Evolutionary conservation across 1,140 invertebrate genomes (phyloP).

Genomic region (Myzus persicae): DNA sequence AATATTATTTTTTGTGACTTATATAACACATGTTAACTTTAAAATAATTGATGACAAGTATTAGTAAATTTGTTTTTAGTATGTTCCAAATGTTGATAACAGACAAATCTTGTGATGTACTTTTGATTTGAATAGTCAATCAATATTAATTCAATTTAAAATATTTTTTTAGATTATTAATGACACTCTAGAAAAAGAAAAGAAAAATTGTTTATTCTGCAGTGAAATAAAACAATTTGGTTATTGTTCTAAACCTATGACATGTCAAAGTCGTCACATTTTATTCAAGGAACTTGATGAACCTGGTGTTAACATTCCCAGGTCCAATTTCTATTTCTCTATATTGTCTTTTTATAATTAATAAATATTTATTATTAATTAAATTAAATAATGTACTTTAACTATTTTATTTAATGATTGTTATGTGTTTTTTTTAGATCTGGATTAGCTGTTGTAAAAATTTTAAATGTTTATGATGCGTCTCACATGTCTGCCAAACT

Average conservation of each 20-base stretch:
- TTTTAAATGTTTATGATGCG: constrained; percentile 45
- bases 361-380: too few relatives aligned
- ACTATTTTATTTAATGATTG: background rate
- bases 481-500: constrained; percentile 46
- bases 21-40: background rate
- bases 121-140: background rate
- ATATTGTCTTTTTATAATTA: background rate
- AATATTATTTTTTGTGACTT: background rate
- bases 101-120: background rate
- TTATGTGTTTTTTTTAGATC: constrained; percentile 14
- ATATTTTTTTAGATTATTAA: background rate
- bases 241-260: background rate
- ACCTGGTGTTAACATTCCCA: constrained; percentile 35
- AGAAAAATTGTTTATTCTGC: constrained; percentile 4
- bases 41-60: background rate
- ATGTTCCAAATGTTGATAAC: background rate
- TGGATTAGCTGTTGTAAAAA: constrained; percentile 42
- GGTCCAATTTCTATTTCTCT: background rate
- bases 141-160: background rate
- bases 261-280: constrained; percentile 18
- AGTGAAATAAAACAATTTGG: constrained; percentile 27
- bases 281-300: constrained; percentile 20
- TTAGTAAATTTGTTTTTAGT: background rate
- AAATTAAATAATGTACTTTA: background rate
- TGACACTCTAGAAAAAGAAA: constrained; percentile 32